Evolutionary conservation across 1,140 invertebrate species (phyloP).

Genomic region (Lasioglossum baleicum): DNA sequence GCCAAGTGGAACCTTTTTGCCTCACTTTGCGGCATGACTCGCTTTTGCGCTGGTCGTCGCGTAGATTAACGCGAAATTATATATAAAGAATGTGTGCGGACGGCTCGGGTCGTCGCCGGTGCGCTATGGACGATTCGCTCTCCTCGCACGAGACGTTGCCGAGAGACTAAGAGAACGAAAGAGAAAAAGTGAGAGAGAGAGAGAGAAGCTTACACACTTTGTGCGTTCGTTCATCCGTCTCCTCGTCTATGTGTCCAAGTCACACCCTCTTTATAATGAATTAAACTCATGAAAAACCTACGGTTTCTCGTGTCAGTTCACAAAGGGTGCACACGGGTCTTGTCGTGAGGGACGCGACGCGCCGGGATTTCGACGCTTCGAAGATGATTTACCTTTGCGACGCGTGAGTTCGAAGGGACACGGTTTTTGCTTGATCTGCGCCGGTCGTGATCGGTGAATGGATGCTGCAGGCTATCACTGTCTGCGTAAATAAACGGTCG

Average conservation of each 20-base stretch:
- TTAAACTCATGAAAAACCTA: conserved; percentile 59
- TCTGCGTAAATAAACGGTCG: neutral
- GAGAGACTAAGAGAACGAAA: conserved; percentile 2
- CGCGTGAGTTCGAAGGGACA: neutral
- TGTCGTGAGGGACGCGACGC: conserved; percentile 4
- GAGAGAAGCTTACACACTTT: conserved; percentile 40
- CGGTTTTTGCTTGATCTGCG: conserved; percentile 3
- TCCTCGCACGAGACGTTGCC: conserved; percentile 15
- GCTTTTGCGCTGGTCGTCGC: conserved; percentile 77
- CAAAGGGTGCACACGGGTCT: conserved; percentile 39
- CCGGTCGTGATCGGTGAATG: neutral
- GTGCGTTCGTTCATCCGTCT: conserved; percentile 31
- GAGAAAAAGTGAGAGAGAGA: conserved; percentile 19
- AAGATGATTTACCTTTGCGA: conserved; percentile 31
- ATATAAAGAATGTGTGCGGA: conserved; percentile 77
- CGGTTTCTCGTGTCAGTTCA: conserved; percentile 35
- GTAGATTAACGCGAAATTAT: conserved; percentile 81
- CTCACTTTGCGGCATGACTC: conserved; percentile 79
- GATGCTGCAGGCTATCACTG: neutral
- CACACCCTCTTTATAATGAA: conserved; percentile 61
- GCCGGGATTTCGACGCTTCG: conserved; percentile 35
- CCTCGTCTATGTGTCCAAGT: conserved; percentile 61
- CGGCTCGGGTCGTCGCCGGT: conserved; percentile 57
- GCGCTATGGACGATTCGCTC: conserved; percentile 58
- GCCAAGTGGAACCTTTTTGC: conserved; percentile 80